phyloP scores from a whole-genome alignment of 2,888 invertebrate species.

The Lasioglossum oenotherae region DNA sequence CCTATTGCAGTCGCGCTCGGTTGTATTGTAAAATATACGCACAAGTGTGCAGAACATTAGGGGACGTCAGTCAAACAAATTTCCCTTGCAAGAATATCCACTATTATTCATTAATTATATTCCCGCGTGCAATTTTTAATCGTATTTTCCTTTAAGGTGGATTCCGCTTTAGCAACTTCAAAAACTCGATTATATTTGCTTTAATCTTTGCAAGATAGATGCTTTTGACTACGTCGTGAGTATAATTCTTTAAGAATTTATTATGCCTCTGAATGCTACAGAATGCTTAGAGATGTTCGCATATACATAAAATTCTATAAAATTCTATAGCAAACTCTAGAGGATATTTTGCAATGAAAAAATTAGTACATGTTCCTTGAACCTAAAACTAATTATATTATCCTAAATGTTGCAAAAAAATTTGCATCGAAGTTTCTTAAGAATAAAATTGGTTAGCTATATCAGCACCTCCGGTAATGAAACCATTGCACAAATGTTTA shows the following conservation, averaged over 20 bases:
- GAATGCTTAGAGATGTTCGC: not conserved
- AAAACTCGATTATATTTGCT: not conserved
- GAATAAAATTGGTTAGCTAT: not conserved
- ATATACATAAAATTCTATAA: not conserved
- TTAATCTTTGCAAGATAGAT: not conserved
- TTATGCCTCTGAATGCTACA: not conserved
- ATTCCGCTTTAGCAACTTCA: not conserved
- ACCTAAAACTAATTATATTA: not conserved
- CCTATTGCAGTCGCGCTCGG: not conserved
- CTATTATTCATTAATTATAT: not conserved
- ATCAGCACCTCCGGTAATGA: not conserved
- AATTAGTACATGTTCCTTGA: not conserved
- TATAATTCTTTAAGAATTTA: not conserved
- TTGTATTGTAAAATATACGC: slow-evolving; percentile 13
- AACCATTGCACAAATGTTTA: not conserved
- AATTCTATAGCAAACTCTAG: not conserved
- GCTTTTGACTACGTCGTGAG: not conserved
- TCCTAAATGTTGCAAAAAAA: not conserved
- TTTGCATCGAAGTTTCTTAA: not conserved
- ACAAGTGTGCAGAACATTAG: not conserved
- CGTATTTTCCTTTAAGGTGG: not conserved
- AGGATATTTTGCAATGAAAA: not conserved
- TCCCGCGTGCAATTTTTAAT: not conserved
- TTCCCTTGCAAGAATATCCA: not conserved
- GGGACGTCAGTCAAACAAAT: not conserved